Conservation (phyloP, 2,888 invertebrate genomes). For the Malthinus seriepunctatus region DNA sequence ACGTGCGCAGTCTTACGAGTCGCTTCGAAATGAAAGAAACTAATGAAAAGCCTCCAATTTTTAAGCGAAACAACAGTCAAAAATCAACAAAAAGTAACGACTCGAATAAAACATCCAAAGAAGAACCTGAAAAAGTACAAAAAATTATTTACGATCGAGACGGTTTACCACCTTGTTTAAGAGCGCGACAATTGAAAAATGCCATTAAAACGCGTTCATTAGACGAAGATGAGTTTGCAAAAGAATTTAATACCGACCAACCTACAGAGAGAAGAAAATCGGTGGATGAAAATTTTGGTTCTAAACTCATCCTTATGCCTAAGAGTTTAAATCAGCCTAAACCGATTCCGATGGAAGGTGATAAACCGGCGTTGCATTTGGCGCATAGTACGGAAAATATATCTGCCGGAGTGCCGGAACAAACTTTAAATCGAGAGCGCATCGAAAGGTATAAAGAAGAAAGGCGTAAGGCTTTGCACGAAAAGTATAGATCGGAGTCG, state of each 20-base stretch:
- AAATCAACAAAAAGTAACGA: neutral
- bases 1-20: conserved; percentile 36
- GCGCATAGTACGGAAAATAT: conserved; percentile 48
- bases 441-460: conserved; percentile 92
- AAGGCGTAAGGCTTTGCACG: conserved; percentile 79
- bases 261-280: conserved; percentile 59
- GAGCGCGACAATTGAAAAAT: conserved; percentile 66
- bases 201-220: conserved; percentile 69
- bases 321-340: conserved; percentile 63
- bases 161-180: conserved; percentile 61
- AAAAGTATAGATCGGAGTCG: conserved; percentile 84
- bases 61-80: conserved; percentile 26
- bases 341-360: conserved; percentile 54
- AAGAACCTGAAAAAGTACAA: conserved; percentile 12
- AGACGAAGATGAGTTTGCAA: conserved; percentile 74
- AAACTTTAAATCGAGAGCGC: conserved; percentile 72
- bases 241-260: conserved; percentile 62
- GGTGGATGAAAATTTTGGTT: conserved; percentile 55
- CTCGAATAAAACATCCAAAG: neutral
- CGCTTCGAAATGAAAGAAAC: conserved; percentile 51
- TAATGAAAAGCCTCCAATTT: conserved; percentile 44
- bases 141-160: conserved; percentile 22
- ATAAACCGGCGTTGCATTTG: conserved; percentile 43
- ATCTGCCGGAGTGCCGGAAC: conserved; percentile 38
- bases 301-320: conserved; percentile 58